These are phyloP conservation scores for Tenrec ecaudatus DNA, from an alignment of 2,113 vertebrate genomes.

Conservation along the genomic window DNA sequence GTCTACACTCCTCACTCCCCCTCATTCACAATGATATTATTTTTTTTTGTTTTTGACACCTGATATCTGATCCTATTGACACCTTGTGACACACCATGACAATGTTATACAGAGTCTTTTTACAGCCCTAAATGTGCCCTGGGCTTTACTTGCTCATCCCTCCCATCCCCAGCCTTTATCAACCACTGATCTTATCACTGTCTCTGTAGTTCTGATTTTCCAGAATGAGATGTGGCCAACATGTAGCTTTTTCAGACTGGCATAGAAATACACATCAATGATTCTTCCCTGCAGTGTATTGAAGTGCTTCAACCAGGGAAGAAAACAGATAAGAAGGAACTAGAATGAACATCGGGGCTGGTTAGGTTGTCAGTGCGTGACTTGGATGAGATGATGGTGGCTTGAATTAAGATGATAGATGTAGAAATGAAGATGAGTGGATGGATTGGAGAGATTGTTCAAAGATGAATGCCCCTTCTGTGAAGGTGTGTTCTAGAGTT, in stretches of 20 bases:
- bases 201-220: neutral
- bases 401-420: neutral
- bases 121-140: too few relatives aligned
- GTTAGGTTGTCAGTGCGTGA: neutral
- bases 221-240: neutral
- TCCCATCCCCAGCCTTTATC: too few relatives aligned
- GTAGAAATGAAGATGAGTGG: neutral
- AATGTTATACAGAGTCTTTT: too few relatives aligned
- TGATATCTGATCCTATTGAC: too few relatives aligned
- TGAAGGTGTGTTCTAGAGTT: neutral
- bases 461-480: neutral
- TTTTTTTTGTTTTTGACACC: too few relatives aligned
- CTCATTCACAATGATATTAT: too few relatives aligned
- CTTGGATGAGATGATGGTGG: fast-evolving
- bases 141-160: too few relatives aligned
- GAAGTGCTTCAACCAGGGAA: neutral
- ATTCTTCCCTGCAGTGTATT: neutral
- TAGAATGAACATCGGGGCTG: neutral
- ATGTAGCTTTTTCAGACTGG: neutral
- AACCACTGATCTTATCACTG: neutral
- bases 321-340: neutral
- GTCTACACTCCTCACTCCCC: too few relatives aligned
- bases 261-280: neutral
- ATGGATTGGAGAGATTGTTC: neutral
- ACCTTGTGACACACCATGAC: too few relatives aligned